Conservation (phyloP, 2,888 invertebrate species). For the Aethes cnicana region DNA sequence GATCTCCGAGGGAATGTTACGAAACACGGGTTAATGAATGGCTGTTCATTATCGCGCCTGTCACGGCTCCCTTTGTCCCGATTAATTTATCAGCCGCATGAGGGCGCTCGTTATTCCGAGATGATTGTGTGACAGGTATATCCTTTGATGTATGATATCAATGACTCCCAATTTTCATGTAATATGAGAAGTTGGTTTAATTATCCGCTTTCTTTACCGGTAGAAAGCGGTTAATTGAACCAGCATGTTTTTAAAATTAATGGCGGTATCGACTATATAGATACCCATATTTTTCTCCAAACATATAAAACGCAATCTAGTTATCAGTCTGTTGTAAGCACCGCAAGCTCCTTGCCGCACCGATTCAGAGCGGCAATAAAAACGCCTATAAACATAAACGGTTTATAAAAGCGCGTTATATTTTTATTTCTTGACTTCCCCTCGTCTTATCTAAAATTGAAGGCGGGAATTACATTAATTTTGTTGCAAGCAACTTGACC, state of each 20-base stretch:
- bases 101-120: constrained; percentile 16
- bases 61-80: constrained; percentile 18
- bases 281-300: background rate
- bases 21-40: constrained; percentile 14
- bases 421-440: constrained; percentile 22
- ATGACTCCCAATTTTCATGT: no score
- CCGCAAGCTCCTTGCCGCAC: constrained; percentile 1
- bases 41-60: constrained; percentile 22
- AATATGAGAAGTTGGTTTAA: no score
- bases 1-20: constrained; percentile 1
- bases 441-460: constrained; percentile 21
- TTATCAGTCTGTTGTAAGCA: constrained; percentile 4
- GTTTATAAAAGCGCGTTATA: constrained; percentile 18
- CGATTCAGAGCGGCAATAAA: constrained; percentile 21
- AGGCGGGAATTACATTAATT: constrained; percentile 16
- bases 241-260: no score
- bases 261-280: no score
- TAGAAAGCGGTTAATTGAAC: no score
- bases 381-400: constrained; percentile 19
- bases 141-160: constrained; percentile 16
- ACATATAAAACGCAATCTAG: background rate
- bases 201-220: no score
- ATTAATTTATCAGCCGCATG: constrained; percentile 22
- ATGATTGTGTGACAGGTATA: background rate
- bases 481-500: constrained; percentile 18